Conservation (phyloP, 2,797 vertebrate species). For the Melanotaenia maccullochi region DNA sequence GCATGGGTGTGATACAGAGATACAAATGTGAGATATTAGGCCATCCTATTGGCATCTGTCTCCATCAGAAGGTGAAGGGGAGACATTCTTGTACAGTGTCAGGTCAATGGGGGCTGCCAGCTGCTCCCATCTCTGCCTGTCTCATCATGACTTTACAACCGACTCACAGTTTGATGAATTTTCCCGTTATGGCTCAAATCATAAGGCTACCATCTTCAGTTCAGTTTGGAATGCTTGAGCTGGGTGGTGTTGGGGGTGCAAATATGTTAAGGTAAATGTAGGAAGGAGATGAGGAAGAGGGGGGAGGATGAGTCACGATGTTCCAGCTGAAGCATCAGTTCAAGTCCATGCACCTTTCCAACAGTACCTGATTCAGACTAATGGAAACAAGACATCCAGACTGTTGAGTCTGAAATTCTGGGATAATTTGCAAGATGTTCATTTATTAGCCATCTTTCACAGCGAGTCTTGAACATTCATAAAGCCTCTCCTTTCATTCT, state of each 20-base stretch:
- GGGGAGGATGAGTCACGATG: slow-evolving; percentile 62
- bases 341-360: slow-evolving; percentile 49
- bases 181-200: slow-evolving; percentile 44
- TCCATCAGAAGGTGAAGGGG: slow-evolving; percentile 41
- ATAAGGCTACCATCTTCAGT: slow-evolving; percentile 22
- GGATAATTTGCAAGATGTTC: slow-evolving; percentile 71
- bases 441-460: slow-evolving; percentile 73
- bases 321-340: slow-evolving; percentile 47
- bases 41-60: slow-evolving; percentile 46
- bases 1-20: slow-evolving; percentile 22
- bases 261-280: slow-evolving; percentile 5
- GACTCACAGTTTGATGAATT: slow-evolving; percentile 35
- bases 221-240: slow-evolving; percentile 8
- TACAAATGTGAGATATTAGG: slow-evolving; percentile 33
- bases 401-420: slow-evolving; percentile 37
- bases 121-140: slow-evolving; percentile 28
- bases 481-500: slow-evolving; percentile 73
- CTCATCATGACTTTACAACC: slow-evolving; percentile 38
- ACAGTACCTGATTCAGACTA: slow-evolving; percentile 14
- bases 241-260: slow-evolving; percentile 24
- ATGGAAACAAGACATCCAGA: background rate
- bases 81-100: slow-evolving; percentile 31
- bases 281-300: background rate
- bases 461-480: slow-evolving; percentile 58
- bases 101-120: slow-evolving; percentile 55